These are phyloP conservation scores for Hipparchia sbordonii DNA, from an alignment of 2,888 invertebrate species.

Conservation along the genomic window DNA sequence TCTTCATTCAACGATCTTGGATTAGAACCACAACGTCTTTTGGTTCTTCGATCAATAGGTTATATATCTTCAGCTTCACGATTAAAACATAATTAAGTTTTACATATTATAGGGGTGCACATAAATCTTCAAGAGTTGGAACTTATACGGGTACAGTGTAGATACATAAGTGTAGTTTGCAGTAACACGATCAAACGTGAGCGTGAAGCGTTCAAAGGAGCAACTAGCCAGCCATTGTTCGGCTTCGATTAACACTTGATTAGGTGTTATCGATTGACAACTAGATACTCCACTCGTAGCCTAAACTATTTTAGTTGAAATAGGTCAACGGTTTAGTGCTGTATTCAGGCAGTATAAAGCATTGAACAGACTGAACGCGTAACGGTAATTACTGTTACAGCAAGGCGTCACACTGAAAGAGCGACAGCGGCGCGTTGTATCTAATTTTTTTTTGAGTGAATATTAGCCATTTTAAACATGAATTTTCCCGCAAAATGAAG, in stretches of 20 bases:
- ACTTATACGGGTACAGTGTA: background rate
- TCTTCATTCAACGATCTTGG: too few relatives aligned
- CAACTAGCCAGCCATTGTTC: constrained; percentile 31
- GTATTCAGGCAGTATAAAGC: background rate
- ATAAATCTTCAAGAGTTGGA: background rate
- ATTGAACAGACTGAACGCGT: background rate
- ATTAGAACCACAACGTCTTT: too few relatives aligned
- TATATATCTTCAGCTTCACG: too few relatives aligned
- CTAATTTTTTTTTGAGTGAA: too few relatives aligned
- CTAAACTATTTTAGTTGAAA: constrained; percentile 12
- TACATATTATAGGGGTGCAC: too few relatives aligned
- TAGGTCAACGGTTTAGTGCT: constrained; percentile 13
- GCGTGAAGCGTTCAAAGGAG: constrained; percentile 27
- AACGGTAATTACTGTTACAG: too few relatives aligned
- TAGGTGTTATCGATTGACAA: constrained; percentile 29
- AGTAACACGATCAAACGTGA: constrained; percentile 16
- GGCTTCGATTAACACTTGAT: constrained; percentile 34
- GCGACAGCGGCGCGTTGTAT: too few relatives aligned
- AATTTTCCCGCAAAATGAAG: too few relatives aligned
- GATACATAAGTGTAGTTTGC: constrained; percentile 14
- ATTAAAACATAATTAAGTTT: too few relatives aligned
- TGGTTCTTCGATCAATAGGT: too few relatives aligned
- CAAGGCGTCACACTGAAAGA: too few relatives aligned
- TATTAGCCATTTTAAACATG: too few relatives aligned
- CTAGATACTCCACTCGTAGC: constrained; percentile 2